Evolutionary conservation across 1,140 invertebrate species (phyloP).

Genomic region (Pseudomyrmex pallidus): DNA sequence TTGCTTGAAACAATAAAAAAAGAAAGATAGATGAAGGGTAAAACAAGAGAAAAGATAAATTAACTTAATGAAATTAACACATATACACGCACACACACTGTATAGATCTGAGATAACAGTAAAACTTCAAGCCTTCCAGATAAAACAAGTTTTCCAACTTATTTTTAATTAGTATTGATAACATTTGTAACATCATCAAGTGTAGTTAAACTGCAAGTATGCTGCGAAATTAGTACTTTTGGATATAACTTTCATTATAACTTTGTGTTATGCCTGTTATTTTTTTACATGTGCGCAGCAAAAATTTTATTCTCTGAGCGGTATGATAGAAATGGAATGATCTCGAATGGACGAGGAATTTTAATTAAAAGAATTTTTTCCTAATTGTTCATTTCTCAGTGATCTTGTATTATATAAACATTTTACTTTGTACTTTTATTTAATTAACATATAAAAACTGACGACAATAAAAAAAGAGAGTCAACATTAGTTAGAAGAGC

Average conservation of each 20-base stretch:
- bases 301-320: constrained; percentile 33
- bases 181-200: constrained; percentile 34
- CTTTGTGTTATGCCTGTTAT: constrained; percentile 15
- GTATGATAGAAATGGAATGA: constrained; percentile 5
- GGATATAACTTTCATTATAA: constrained; percentile 27
- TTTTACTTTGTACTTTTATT: not conserved
- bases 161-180: constrained; percentile 33
- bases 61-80: not conserved
- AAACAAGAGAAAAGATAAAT: not conserved
- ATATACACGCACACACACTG: too few species aligned
- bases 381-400: not conserved
- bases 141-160: constrained; percentile 37
- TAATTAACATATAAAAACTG: not conserved
- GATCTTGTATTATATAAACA: constrained; percentile 23
- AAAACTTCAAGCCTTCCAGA: constrained; percentile 3
- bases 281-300: constrained; percentile 10
- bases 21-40: too few species aligned
- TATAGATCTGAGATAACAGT: too few species aligned
- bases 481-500: not conserved
- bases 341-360: constrained; percentile 15
- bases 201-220: constrained; percentile 13
- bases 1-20: not conserved
- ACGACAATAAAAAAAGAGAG: not conserved
- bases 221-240: constrained; percentile 13
- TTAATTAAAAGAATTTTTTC: constrained; percentile 45